phyloP scores from a whole-genome alignment of 2,797 vertebrate genomes.

The Arrhamphus sclerolepis region DNA sequence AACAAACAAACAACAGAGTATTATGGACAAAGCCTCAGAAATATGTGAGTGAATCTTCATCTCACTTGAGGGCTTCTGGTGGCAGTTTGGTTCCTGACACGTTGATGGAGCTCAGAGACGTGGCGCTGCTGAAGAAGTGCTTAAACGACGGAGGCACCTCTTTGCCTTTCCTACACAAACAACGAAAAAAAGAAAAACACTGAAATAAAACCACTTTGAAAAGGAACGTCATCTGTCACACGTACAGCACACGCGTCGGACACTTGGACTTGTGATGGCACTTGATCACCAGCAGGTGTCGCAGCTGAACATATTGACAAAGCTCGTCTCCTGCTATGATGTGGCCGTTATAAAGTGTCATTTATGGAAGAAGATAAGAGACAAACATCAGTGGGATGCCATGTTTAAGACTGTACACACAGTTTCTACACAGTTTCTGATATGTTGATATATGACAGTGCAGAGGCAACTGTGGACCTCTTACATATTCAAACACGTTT shows the following conservation, averaged over 20 bases:
- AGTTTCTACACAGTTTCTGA: too few species aligned
- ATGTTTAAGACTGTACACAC: not conserved
- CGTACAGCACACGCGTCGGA: not conserved
- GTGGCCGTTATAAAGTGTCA: not conserved
- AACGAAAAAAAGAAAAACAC: conserved; percentile 19
- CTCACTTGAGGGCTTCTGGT: conserved; percentile 96
- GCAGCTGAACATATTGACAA: conserved; percentile 16
- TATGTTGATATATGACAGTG: not conserved
- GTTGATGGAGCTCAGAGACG: conserved; percentile 89
- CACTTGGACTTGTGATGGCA: conserved; percentile 11
- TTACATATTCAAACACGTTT: too few species aligned
- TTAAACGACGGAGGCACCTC: conserved; percentile 94
- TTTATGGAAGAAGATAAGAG: not conserved
- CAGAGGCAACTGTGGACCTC: too few species aligned
- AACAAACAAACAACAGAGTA: too few species aligned
- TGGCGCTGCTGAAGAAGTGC: conserved; percentile 95
- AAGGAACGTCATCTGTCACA: not conserved
- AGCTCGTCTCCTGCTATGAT: not conserved
- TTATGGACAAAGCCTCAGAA: too few species aligned
- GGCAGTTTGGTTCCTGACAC: conserved; percentile 95
- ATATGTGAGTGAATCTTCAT: conserved; percentile 27
- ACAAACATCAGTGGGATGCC: not conserved
- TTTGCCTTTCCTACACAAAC: conserved; percentile 89
- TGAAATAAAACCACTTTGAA: not conserved
- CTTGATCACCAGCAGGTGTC: conserved; percentile 64